Percentiles rank a stretch among this genome's conserved stretches.
phyloP scores from a whole-genome alignment of 2,888 invertebrate species.

The Hyposoter dolosus region DNA sequence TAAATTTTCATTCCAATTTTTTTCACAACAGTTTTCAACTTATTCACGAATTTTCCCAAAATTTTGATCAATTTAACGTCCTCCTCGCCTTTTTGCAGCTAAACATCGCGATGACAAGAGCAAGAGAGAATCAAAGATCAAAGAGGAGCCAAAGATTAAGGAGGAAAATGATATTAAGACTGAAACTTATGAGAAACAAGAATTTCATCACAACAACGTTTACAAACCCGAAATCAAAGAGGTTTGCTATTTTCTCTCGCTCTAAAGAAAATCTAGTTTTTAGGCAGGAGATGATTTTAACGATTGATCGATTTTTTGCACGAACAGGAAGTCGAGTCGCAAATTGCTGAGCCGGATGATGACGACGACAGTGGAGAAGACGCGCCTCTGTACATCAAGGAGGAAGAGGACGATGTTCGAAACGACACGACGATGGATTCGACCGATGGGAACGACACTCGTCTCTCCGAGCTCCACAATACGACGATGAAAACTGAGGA shows the following conservation, averaged over 20 bases:
- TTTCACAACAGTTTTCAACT: neutral
- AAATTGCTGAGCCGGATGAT: conserved; percentile 84
- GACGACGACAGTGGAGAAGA: conserved; percentile 83
- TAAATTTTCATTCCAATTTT: conserved; percentile 61
- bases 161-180: conserved; percentile 75
- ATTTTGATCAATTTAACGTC: neutral
- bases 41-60: neutral
- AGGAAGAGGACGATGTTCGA: conserved; percentile 84
- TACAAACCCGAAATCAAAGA: conserved; percentile 70
- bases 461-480: conserved; percentile 82
- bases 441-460: conserved; percentile 80
- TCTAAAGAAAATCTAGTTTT: neutral
- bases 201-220: conserved; percentile 62
- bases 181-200: conserved; percentile 62
- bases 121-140: conserved; percentile 83
- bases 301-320: neutral
- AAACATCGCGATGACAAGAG: conserved; percentile 86
- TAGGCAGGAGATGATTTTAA: neutral
- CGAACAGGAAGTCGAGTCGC: conserved; percentile 64
- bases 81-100: conserved; percentile 69
- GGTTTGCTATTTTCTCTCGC: conserved; percentile 44
- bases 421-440: conserved; percentile 86
- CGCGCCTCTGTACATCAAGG: conserved; percentile 85
- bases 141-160: conserved; percentile 80
- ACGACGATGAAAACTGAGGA: conserved; percentile 84